phyloP scores from a whole-genome alignment of 1,140 invertebrate genomes.

The Yoshiicerus persimilis region DNA sequence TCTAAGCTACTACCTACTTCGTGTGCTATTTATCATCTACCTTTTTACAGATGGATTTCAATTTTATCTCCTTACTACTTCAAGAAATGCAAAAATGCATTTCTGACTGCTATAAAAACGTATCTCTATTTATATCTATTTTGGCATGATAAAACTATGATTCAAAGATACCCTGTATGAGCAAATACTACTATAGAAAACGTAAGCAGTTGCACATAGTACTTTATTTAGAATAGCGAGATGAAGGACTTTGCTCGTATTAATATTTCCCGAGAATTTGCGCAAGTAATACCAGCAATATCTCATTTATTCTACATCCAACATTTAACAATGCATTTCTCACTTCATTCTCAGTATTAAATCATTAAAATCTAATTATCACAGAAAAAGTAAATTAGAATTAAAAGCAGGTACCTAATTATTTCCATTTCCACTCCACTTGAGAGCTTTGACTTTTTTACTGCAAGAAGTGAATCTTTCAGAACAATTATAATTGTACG shows the following conservation, averaged over 20 bases:
- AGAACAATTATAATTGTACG: not conserved
- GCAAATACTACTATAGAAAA: too few species aligned
- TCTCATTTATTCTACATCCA: not conserved
- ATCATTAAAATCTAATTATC: not conserved
- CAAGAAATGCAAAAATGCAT: not conserved
- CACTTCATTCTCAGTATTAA: not conserved
- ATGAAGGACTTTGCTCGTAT: not conserved
- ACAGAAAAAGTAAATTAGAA: not conserved
- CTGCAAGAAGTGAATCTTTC: not conserved
- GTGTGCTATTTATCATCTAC: not conserved
- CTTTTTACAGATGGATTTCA: not conserved
- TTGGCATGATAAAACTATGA: not conserved
- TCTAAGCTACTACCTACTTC: not conserved
- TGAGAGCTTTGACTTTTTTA: not conserved
- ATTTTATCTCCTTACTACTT: not conserved
- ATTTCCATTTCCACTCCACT: not conserved
- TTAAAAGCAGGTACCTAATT: not conserved
- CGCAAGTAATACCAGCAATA: not conserved
- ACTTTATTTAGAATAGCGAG: not conserved
- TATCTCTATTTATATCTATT: not conserved
- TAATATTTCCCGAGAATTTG: not conserved
- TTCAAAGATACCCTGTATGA: not conserved
- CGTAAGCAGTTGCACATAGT: not conserved
- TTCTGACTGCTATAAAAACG: not conserved
- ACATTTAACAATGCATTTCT: not conserved